A percentile compares a stretch with the other conserved stretches of the same genome.
Conservation (phyloP, 2,888 invertebrate species). For the Exephanes ischioxanthus region DNA sequence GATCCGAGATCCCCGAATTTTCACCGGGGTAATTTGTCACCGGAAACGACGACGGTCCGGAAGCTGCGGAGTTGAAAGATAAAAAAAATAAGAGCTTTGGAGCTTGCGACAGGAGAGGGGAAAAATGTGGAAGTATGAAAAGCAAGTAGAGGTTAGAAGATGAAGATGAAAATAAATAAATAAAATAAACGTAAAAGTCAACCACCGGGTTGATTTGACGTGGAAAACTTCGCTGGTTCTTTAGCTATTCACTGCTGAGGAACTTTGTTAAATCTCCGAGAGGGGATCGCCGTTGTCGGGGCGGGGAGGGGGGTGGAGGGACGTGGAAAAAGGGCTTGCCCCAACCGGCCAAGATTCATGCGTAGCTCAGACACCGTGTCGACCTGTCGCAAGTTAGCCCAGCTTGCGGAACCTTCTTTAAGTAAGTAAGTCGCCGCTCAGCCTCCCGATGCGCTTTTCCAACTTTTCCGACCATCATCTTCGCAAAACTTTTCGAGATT, state of each 20-base stretch:
- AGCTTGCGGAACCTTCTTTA: neutral
- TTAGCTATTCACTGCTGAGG: neutral
- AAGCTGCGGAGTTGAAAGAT: conserved; percentile 5
- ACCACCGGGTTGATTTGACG: conserved; percentile 44
- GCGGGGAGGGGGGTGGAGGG: neutral
- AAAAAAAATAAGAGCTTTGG: conserved; percentile 9
- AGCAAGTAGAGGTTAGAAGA: neutral
- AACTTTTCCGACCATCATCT: conserved; percentile 13
- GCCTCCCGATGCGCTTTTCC: conserved; percentile 29
- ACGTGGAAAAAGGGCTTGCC: neutral
- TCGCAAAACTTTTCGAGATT: conserved; percentile 29
- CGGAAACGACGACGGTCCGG: neutral
- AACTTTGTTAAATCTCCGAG: conserved; percentile 54
- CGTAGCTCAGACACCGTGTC: neutral
- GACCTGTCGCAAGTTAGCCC: conserved; percentile 14
- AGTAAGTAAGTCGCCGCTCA: conserved; percentile 30
- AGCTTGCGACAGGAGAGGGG: neutral
- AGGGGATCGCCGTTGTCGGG: conserved; percentile 7
- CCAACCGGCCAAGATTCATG: conserved; percentile 32
- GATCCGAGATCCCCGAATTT: neutral
- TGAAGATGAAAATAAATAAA: conserved; percentile 24
- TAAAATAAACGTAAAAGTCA: conserved; percentile 10
- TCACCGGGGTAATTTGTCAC: neutral
- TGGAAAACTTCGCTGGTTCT: conserved; percentile 40
- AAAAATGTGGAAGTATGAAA: neutral